phyloP scores from a whole-genome alignment of 2,797 vertebrate genomes.

The Spheniscus humboldti region DNA sequence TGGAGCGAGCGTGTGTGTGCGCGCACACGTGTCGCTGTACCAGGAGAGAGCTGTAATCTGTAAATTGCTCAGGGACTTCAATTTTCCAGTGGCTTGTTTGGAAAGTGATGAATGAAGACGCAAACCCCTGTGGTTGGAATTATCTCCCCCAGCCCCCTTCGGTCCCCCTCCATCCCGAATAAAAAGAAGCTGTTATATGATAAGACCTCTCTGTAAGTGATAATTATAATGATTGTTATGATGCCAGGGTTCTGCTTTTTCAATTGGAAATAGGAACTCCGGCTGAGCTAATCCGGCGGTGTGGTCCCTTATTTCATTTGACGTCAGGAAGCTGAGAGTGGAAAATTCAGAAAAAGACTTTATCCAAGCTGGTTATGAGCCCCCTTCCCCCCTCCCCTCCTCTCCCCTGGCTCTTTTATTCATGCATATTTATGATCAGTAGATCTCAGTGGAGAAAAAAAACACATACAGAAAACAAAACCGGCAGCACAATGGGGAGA shows the following conservation, averaged over 20 bases:
- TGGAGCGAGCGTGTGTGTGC: background rate
- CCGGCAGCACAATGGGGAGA: slow-evolving; percentile 23
- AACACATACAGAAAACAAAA: slow-evolving; percentile 57
- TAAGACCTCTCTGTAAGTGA: slow-evolving; percentile 71
- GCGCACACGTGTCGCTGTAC: background rate
- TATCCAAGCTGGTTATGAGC: slow-evolving; percentile 65
- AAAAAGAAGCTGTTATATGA: slow-evolving; percentile 73
- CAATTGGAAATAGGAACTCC: slow-evolving; percentile 69
- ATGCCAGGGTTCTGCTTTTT: slow-evolving; percentile 51
- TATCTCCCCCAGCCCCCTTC: slow-evolving; percentile 23
- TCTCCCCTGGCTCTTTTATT: slow-evolving; percentile 47
- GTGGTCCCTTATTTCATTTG: slow-evolving; percentile 54
- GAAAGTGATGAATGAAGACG: slow-evolving; percentile 70
- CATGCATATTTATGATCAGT: slow-evolving; percentile 67
- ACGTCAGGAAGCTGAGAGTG: slow-evolving; percentile 27
- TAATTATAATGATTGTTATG: slow-evolving; percentile 75
- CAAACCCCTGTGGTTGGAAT: slow-evolving; percentile 63
- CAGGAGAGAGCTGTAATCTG: slow-evolving; percentile 57
- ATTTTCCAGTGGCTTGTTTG: slow-evolving; percentile 66
- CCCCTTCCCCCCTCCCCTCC: slow-evolving; percentile 16
- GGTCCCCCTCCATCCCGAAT: background rate
- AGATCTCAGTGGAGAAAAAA: slow-evolving; percentile 46
- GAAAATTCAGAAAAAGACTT: slow-evolving; percentile 58
- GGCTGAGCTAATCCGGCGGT: slow-evolving; percentile 65
- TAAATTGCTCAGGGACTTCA: slow-evolving; percentile 65